Base-by-base conservation (phyloP, 2,888 invertebrate species). In the Papilio protenor region DNA sequence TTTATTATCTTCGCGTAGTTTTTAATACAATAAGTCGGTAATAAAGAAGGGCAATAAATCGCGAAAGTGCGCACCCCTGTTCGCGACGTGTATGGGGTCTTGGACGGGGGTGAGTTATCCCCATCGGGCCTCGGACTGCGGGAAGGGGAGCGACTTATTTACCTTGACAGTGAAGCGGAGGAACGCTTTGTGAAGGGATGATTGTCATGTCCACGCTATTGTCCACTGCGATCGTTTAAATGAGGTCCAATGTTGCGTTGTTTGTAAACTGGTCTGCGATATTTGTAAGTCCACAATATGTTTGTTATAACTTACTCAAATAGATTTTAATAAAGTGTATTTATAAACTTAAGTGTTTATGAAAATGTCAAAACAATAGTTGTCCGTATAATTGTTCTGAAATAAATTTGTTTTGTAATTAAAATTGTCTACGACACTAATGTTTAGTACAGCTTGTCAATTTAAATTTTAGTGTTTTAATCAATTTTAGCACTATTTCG, bases 41-140 rank as follows among this genome's bases (percentile, higher is more conserved):
- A 77, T 77, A 74, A 70, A 69, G 57, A 59, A 33, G 14, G 59
- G 71, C 57, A 70, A 77, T 77, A 77, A 77, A 77, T 77, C 77
- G 77, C 71, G 74, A 52, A 77, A 77, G 77, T 77, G 77, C 77
- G 74, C 77, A 71, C 77, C 77, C 77, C 77, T 77, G 77, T 70
- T n/a, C 12, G 14, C 74, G 77, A 74, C 77, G 21, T 59, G 52
- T 47, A 77, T 70, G 77, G 77, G 73, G 77, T 45, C 57, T n/a
- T 18, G 64, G 47, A 49, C n/a, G 21, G 66, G 55, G 73, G 73
- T 64, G 74, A 23, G 8, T 75, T 40, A 71, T 27, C 47, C 49
- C 23, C 49, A 52, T 52, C 66, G 73, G n/a, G 27, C 16, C 23
- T 47, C 66, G 40, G 52, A 45, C 52, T 12, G 23, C 23, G 27